A percentile compares a stretch with the other conserved stretches of the same genome.
phyloP scores from a whole-genome alignment of 2,888 invertebrate genomes.

The Stegophylla sp. region DNA sequence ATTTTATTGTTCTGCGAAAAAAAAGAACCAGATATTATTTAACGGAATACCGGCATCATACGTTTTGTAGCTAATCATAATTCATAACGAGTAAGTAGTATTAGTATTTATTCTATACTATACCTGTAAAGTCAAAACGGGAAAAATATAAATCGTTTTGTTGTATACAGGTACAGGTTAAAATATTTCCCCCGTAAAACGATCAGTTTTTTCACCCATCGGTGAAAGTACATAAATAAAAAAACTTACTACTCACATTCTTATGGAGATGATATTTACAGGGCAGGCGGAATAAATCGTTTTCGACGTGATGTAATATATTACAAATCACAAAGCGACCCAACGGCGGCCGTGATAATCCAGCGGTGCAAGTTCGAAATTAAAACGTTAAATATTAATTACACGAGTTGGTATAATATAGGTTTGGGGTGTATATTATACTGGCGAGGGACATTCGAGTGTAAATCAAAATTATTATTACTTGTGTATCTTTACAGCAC shows the following conservation, averaged over 20 bases:
- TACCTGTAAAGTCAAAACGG: conserved; percentile 7
- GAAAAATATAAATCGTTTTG: conserved; percentile 33
- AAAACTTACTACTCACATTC: conserved; percentile 6
- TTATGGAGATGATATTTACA: conserved; percentile 19
- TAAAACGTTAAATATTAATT: conserved; percentile 23
- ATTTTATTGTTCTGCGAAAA: too few relatives aligned
- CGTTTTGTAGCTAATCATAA: too few relatives aligned
- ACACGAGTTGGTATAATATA: too few relatives aligned
- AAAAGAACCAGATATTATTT: too few relatives aligned
- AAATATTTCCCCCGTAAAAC: not conserved
- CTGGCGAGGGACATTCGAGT: not conserved
- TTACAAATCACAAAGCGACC: not conserved
- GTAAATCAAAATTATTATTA: conserved; percentile 20
- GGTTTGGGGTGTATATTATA: not conserved
- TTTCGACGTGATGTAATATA: not conserved
- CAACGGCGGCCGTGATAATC: conserved; percentile 1
- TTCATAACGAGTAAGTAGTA: too few relatives aligned
- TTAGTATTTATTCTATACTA: not conserved
- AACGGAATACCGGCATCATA: too few relatives aligned
- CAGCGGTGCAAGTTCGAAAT: conserved; percentile 9
- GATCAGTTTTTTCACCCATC: too few relatives aligned
- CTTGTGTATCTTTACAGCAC: not conserved
- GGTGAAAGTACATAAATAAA: conserved; percentile 41
- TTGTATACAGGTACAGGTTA: not conserved
- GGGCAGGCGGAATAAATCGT: not conserved